A percentile compares a stretch with the other conserved stretches of the same genome.
Evolutionary conservation across 2,113 vertebrate species (phyloP).

Genomic region (Nematolebias whitei): DNA sequence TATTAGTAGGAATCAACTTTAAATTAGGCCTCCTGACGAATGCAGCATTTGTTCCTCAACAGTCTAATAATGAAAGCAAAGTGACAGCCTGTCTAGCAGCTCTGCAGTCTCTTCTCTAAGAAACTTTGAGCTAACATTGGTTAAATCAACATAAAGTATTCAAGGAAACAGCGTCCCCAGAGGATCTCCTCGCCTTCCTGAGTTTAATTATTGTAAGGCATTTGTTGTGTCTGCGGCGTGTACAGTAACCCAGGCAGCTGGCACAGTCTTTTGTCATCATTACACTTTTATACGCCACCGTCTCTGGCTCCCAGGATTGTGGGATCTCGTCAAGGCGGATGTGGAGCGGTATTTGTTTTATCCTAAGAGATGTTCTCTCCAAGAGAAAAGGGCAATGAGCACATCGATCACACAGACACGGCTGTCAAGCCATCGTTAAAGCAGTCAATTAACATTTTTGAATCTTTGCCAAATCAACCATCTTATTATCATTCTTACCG

Average conservation of each 20-base stretch:
- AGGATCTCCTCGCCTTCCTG: conserved; percentile 59
- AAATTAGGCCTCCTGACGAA: conserved; percentile 19
- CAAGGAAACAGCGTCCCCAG: conserved; percentile 48
- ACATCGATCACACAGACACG: conserved; percentile 72
- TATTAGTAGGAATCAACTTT: conserved; percentile 28
- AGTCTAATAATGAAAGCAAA: conserved; percentile 52
- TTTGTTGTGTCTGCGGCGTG: conserved; percentile 63
- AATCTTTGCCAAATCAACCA: conserved; percentile 63
- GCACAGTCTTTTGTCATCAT: conserved; percentile 75
- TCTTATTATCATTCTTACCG: conserved; percentile 66
- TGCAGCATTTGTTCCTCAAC: conserved; percentile 23
- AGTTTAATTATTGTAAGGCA: conserved; percentile 73
- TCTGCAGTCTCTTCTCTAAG: conserved; percentile 37
- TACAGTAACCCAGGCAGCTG: conserved; percentile 69
- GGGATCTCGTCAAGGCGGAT: conserved; percentile 55
- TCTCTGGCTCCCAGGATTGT: conserved; percentile 50
- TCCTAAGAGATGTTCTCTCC: conserved; percentile 64
- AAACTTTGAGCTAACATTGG: conserved; percentile 50
- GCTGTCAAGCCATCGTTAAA: conserved; percentile 62
- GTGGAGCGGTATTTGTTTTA: conserved; percentile 65
- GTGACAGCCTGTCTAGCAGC: conserved; percentile 44
- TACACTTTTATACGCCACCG: conserved; percentile 64
- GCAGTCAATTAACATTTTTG: conserved; percentile 76
- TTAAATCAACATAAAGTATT: conserved; percentile 58
- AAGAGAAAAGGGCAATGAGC: conserved; percentile 59